Base-by-base conservation (phyloP, 1,140 invertebrate genomes). In the Neuroterus valhalla region DNA sequence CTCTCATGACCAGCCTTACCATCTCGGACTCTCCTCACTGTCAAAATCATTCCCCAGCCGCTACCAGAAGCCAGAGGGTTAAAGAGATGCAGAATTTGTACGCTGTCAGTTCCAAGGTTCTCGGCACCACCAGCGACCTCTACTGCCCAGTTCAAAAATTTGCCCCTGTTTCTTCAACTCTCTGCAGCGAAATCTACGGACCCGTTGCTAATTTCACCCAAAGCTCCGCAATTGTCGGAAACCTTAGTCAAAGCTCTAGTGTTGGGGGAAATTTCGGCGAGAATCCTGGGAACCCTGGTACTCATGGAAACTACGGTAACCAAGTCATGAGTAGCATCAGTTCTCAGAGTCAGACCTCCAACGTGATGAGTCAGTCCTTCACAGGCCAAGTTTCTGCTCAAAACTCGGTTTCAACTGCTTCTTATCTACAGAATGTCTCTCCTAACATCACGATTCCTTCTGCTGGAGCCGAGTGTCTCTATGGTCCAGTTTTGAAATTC, bases 401-500 rank as follows among this genome's bases (percentile, higher is more conserved):
- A 8, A 48, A 15, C 46, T 44, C 31, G 15, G 10, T 44, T 14
- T 45, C n/a, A 15, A 66, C 50, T 55, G 31, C 8, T 10, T 10
- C 31, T 8, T 38, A 38, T 38, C 31, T 38, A 8, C 31, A 38
- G 10, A 43, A 19, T 26, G 19, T 31, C 17, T 48, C 74, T 10
- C 52, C 31, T 8, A n/a, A 72, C 70, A 44, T 68, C 67, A 12
- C 69, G 70, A 43, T 26, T 72, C 69, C 82, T n/a, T 44, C 75
- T 19, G 74, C 79, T 10, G 76, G 68, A n/a, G 43, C 75, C 5
- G 88, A 89, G 55, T 87, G 87, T 43, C 78, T 89, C 6, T 90
- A 90, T 67, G 89, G 88, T 0, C 89, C 89, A 2, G 89, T 90
- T 14, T 71, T 90, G 11, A 90, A 90, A 66, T 90, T 90, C 72